Evolutionary conservation across 2,797 vertebrate species (phyloP).

Genomic region (Diglossa cyanea): DNA sequence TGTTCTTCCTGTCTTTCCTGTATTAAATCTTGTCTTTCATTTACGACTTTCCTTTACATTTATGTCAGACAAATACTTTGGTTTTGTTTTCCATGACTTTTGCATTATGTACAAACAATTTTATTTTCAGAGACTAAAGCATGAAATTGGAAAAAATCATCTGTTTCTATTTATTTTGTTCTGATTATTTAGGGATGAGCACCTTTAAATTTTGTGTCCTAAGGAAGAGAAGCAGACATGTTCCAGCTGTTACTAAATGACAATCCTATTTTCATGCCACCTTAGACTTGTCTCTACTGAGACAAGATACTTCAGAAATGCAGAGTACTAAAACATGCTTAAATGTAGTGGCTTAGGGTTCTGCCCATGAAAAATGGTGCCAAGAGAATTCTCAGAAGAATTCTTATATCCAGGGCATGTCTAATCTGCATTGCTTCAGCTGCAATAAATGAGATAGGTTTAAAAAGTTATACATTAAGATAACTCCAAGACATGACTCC

Average conservation of each 20-base stretch:
- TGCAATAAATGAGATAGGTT: neutral
- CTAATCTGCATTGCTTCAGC: neutral
- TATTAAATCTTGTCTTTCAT: neutral
- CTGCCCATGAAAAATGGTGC: neutral
- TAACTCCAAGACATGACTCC: neutral
- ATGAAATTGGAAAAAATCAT: neutral
- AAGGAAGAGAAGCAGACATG: neutral
- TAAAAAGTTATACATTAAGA: neutral
- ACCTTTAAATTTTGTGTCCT: neutral
- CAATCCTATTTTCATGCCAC: neutral
- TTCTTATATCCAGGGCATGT: neutral
- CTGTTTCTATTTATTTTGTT: neutral
- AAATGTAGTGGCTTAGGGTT: neutral
- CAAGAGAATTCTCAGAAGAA: neutral
- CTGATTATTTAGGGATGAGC: neutral
- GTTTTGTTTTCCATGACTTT: neutral
- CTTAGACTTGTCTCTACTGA: slow-evolving; percentile 12
- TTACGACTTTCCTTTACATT: neutral
- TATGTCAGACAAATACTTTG: neutral
- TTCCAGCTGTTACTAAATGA: neutral
- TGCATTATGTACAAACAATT: neutral
- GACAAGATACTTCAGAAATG: slow-evolving; percentile 2
- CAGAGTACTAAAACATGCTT: neutral
- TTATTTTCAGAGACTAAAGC: neutral
- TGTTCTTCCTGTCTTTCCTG: neutral